Percentiles rank a stretch among this genome's conserved stretches.
Conservation (phyloP, 2,113 vertebrate genomes). For the Candoia aspera region DNA sequence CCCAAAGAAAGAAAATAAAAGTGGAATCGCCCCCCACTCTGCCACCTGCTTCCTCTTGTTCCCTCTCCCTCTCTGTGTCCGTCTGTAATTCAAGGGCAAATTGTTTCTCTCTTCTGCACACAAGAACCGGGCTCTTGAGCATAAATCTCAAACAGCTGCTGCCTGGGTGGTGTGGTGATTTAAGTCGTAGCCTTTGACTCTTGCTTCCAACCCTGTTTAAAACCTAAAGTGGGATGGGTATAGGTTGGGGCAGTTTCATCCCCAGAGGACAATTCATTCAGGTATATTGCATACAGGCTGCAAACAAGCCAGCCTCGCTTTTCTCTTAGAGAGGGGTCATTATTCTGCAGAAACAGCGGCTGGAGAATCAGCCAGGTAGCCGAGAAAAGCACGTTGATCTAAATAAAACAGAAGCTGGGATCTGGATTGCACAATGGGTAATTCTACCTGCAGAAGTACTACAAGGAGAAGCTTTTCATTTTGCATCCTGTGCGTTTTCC, state of each 20-base stretch:
- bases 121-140: not conserved
- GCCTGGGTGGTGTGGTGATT: not conserved
- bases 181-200: not conserved
- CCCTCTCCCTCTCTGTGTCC: not conserved
- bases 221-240: constrained; percentile 11
- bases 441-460: not conserved
- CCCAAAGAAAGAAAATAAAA: not conserved
- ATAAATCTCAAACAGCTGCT: not conserved
- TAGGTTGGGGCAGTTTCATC: not conserved
- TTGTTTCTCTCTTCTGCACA: not conserved
- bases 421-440: not conserved
- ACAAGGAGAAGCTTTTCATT: not conserved
- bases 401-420: not conserved
- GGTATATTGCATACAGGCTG: not conserved
- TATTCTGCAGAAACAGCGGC: not conserved
- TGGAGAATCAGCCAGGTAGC: not conserved
- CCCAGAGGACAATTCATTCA: not conserved
- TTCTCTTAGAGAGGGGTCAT: not conserved
- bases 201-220: not conserved
- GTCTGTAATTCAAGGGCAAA: constrained; percentile 23
- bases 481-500: not conserved
- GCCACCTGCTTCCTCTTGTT: not conserved
- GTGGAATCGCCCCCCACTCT: not conserved
- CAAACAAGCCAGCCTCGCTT: not conserved
- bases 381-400: not conserved